Evolutionary conservation across 2,797 vertebrate species (phyloP).

Genomic region (Coluber constrictor): DNA sequence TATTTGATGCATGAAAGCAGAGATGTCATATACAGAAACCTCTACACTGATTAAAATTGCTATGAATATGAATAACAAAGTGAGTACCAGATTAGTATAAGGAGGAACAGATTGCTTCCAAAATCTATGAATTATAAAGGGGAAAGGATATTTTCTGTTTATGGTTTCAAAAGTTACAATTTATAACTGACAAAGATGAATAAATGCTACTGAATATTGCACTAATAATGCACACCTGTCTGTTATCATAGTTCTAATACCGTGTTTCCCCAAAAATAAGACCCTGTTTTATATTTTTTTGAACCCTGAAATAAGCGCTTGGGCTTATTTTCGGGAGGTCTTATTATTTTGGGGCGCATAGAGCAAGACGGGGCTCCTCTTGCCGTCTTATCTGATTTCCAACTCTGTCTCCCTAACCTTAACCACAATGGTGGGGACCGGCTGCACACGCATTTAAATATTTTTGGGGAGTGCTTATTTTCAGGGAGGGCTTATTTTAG

Average conservation of each 20-base stretch:
- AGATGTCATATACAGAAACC: slow-evolving; percentile 61
- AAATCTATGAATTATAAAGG: slow-evolving; percentile 12
- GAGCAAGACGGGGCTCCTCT: too few relatives aligned
- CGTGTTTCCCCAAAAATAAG: too few relatives aligned
- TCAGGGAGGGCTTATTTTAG: too few relatives aligned
- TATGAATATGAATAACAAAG: slow-evolving; percentile 58
- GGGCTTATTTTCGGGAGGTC: too few relatives aligned
- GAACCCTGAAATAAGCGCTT: too few relatives aligned
- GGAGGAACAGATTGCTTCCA: background rate
- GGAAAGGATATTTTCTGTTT: slow-evolving; percentile 50
- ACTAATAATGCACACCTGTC: slow-evolving; percentile 41
- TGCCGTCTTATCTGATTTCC: too few relatives aligned
- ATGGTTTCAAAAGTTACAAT: slow-evolving; percentile 38
- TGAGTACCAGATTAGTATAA: slow-evolving; percentile 30
- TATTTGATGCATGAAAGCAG: slow-evolving; percentile 55
- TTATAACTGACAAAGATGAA: slow-evolving; percentile 35
- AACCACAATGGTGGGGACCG: too few relatives aligned
- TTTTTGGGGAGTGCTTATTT: too few relatives aligned
- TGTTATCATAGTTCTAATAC: slow-evolving; percentile 57
- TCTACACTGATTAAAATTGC: slow-evolving; percentile 48
- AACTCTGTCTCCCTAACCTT: too few relatives aligned
- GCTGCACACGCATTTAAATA: too few relatives aligned
- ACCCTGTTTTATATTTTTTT: too few relatives aligned
- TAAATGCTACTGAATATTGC: slow-evolving; percentile 37
- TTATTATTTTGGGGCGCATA: too few relatives aligned